Evolutionary conservation across 1,140 invertebrate genomes (phyloP).

Genomic region (Gonioctena quinquepunctata): DNA sequence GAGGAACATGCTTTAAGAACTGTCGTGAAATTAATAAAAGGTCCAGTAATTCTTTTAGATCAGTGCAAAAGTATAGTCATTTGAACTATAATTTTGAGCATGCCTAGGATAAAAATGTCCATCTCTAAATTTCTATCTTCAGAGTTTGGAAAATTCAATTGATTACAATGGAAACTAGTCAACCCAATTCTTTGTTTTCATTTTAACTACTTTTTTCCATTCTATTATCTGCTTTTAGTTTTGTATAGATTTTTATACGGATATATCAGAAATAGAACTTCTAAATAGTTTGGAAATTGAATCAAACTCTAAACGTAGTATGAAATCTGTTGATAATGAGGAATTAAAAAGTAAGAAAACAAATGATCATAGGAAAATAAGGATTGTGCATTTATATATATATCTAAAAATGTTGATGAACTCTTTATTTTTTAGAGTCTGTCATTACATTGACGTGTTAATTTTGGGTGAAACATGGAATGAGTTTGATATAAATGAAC

Average conservation of each 20-base stretch:
- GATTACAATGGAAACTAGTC: background rate
- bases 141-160: background rate
- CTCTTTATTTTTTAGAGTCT: background rate
- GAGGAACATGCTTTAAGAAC: background rate
- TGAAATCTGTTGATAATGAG: background rate
- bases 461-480: too few relatives aligned
- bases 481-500: too few relatives aligned
- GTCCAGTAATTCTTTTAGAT: background rate
- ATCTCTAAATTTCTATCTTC: background rate
- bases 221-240: background rate
- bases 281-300: background rate
- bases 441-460: too few relatives aligned
- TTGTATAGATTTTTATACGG: background rate
- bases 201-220: background rate
- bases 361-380: background rate
- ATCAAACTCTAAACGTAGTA: background rate
- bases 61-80: background rate
- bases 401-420: background rate
- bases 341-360: background rate
- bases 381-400: background rate
- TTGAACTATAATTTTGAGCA: background rate
- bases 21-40: background rate
- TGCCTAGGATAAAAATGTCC: background rate
- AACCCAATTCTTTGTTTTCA: background rate
- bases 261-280: background rate